A percentile compares a stretch with the other conserved stretches of the same genome.
Evolutionary conservation across 1,140 invertebrate species (phyloP).

Genomic region (Drosophila micromelanica): DNA sequence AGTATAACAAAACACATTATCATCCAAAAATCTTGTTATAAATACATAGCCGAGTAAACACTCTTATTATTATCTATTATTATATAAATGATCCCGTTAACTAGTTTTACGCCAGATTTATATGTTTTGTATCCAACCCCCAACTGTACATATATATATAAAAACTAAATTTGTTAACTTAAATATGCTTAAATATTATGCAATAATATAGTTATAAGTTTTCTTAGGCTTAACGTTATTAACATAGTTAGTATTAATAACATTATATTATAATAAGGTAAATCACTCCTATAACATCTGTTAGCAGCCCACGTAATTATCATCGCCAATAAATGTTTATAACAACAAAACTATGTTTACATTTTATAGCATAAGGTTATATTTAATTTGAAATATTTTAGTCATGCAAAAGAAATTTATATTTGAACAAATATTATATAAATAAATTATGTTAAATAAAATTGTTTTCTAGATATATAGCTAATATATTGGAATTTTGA

Average conservation of each 20-base stretch:
- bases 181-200: neutral
- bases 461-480: no score
- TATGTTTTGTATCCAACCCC: no score
- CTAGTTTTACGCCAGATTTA: no score
- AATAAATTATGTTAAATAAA: no score
- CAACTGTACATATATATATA: no score
- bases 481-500: neutral
- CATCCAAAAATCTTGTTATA: no score
- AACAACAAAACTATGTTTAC: neutral
- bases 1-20: no score
- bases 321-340: neutral
- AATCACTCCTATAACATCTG: neutral
- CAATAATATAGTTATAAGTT: conserved; percentile 1
- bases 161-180: neutral
- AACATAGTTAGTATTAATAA: conserved; percentile 9
- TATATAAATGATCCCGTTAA: no score
- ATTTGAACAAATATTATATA: neutral
- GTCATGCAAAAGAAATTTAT: neutral
- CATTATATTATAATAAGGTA: no score
- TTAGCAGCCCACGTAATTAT: neutral
- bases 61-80: no score
- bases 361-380: neutral
- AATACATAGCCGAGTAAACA: no score
- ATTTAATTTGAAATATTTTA: neutral
- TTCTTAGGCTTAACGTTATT: neutral